These are phyloP conservation scores for Harmothoe impar DNA, from an alignment of 2,888 invertebrate genomes.

Conservation along the genomic window DNA sequence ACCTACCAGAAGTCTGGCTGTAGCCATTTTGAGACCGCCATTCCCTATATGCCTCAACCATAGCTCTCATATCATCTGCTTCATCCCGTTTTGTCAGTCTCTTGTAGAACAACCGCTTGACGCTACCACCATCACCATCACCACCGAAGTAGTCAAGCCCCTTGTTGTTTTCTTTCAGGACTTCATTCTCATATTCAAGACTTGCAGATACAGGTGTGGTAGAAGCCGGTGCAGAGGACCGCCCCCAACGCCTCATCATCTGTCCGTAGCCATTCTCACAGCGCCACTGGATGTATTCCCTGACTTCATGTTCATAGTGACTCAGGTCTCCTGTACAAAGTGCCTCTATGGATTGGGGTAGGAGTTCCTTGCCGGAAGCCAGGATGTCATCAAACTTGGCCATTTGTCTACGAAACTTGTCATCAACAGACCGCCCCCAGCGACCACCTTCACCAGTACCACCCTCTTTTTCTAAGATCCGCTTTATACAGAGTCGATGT, in stretches of 20 bases:
- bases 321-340: not conserved
- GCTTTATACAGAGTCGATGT: not conserved
- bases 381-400: not conserved
- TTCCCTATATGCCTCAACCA: conserved; percentile 24
- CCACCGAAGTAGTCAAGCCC: no score
- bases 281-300: conserved; percentile 56
- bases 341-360: not conserved
- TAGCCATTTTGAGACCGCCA: conserved; percentile 36
- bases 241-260: conserved; percentile 29
- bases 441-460: not conserved
- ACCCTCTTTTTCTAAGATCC: not conserved
- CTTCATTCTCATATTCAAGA: no score
- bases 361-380: not conserved
- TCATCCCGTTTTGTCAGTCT: conserved; percentile 8
- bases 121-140: not conserved
- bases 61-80: conserved; percentile 4
- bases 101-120: not conserved
- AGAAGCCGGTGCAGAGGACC: not conserved
- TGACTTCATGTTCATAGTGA: not conserved
- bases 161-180: no score
- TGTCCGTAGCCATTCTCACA: conserved; percentile 51
- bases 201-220: not conserved
- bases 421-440: conserved; percentile 34
- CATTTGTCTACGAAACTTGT: not conserved
- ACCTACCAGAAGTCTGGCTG: conserved; percentile 38